A percentile compares a stretch with the other conserved stretches of the same genome.
phyloP scores from a whole-genome alignment of 2,888 invertebrate species.

The Watsonalla cultraria region DNA sequence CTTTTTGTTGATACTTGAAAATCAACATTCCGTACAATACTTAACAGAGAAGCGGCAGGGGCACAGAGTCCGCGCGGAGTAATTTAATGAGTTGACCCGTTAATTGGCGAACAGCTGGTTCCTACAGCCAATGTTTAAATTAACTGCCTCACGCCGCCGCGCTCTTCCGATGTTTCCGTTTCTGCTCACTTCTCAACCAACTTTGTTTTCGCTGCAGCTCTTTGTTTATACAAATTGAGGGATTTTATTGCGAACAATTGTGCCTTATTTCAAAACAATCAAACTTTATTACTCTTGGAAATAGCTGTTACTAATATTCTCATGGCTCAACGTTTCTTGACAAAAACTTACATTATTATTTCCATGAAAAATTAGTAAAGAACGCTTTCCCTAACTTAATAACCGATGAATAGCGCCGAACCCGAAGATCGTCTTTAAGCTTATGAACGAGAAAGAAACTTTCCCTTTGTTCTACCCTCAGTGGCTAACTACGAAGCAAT shows the following conservation, averaged over 20 bases:
- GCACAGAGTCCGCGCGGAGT: slow-evolving; percentile 34
- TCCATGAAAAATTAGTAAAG: no score
- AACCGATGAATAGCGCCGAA: neutral
- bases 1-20: slow-evolving; percentile 2
- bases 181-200: slow-evolving; percentile 9
- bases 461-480: neutral
- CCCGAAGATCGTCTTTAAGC: neutral
- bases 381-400: neutral
- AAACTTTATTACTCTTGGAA: neutral
- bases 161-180: slow-evolving; percentile 17
- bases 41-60: slow-evolving; percentile 25
- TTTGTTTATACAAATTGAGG: neutral
- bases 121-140: slow-evolving; percentile 54
- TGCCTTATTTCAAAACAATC: neutral
- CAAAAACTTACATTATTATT: no score
- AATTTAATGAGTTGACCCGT: slow-evolving; percentile 58
- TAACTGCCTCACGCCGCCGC: slow-evolving; percentile 32
- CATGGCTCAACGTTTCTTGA: no score
- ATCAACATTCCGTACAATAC: slow-evolving; percentile 2
- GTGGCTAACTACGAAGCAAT: neutral
- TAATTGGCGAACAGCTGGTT: slow-evolving; percentile 52
- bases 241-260: neutral
- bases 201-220: slow-evolving; percentile 9
- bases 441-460: neutral
- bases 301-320: neutral